These are phyloP conservation scores for Pristionchus japonicus DNA, from an alignment of 2,888 invertebrate genomes.

Conservation along the genomic window DNA sequence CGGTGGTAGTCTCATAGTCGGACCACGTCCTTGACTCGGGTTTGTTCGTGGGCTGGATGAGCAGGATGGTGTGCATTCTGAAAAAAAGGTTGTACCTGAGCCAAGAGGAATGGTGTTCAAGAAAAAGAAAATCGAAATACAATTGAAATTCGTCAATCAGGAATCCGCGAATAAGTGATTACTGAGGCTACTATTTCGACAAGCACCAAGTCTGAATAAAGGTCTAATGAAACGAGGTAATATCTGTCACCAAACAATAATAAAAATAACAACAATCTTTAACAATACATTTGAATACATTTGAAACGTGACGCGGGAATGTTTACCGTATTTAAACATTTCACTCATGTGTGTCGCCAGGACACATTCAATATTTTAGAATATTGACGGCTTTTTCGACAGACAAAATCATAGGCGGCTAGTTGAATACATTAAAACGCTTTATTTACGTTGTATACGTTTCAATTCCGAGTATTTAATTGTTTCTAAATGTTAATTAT, in stretches of 20 bases:
- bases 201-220: too few species aligned
- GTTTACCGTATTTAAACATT: not conserved
- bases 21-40: constrained; percentile 97
- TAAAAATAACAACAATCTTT: not conserved
- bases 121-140: not conserved
- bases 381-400: too few species aligned
- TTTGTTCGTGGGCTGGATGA: constrained; percentile 92
- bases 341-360: not conserved
- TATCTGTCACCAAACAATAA: too few species aligned
- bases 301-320: too few species aligned
- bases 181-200: too few species aligned
- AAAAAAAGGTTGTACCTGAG: not conserved
- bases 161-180: too few species aligned
- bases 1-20: constrained; percentile 92
- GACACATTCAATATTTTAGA: not conserved
- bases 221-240: too few species aligned
- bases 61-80: constrained; percentile 88
- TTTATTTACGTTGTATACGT: not conserved
- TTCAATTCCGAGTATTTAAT: not conserved
- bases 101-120: not conserved
- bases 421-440: too few species aligned
- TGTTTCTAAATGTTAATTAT: not conserved
- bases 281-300: not conserved
- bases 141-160: too few species aligned
- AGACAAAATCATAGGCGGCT: not conserved